These are phyloP conservation scores for Falcaria lacertinaria DNA, from an alignment of 2,888 invertebrate species.

Conservation along the genomic window DNA sequence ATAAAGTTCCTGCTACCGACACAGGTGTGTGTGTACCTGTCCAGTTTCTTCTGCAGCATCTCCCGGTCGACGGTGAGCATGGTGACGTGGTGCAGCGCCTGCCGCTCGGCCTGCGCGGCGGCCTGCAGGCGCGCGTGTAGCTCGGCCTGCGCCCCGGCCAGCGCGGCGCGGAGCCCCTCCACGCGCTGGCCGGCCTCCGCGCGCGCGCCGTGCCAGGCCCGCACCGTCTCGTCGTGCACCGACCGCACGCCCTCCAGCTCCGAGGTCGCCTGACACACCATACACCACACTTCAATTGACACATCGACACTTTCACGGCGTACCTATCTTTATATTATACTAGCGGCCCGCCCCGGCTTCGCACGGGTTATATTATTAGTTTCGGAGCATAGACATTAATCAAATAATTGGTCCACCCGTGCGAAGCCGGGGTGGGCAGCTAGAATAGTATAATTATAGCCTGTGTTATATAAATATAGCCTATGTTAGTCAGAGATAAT, in stretches of 20 bases:
- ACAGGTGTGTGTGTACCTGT: constrained; percentile 30
- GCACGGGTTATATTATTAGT: no score
- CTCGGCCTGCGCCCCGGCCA: constrained; percentile 18
- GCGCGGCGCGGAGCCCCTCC: constrained; percentile 25
- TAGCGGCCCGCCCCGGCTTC: no score
- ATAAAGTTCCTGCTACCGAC: no score
- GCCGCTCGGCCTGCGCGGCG: constrained; percentile 28
- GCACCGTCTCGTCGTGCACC: constrained; percentile 71
- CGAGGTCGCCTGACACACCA: constrained; percentile 49
- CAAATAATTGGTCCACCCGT: no score
- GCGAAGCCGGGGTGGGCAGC: no score
- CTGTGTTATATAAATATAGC: no score
- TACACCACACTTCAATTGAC: neutral
- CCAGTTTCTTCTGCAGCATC: constrained; percentile 60
- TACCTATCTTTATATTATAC: no score
- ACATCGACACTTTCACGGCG: no score
- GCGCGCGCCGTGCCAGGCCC: constrained; percentile 54
- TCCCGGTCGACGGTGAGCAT: constrained; percentile 65
- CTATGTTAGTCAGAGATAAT: no score
- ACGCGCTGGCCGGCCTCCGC: constrained; percentile 24
- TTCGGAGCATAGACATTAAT: no score
- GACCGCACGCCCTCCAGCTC: constrained; percentile 73
- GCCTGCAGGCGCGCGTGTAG: constrained; percentile 22
- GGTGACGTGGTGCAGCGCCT: constrained; percentile 58
- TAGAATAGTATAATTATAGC: no score